phyloP scores from a whole-genome alignment of 2,113 vertebrate genomes.

The Saccopteryx bilineata region DNA sequence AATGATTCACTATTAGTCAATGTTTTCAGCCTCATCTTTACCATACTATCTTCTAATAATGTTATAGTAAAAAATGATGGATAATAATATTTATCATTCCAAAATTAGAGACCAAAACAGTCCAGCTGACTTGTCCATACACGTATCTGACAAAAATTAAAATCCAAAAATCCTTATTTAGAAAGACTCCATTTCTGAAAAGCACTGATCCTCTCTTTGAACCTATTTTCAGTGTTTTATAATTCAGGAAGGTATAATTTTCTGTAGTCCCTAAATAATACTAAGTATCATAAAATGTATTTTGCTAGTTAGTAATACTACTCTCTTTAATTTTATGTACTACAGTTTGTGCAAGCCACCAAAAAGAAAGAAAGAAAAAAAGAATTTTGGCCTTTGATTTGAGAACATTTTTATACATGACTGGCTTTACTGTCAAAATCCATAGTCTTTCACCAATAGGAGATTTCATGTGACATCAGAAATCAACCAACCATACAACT shows the following conservation, averaged over 20 bases:
- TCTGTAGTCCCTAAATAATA: not conserved
- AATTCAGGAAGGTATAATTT: not conserved
- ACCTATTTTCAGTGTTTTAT: not conserved
- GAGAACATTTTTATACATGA: conserved; percentile 76
- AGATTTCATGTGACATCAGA: conserved; percentile 72
- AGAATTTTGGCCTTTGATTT: conserved; percentile 66
- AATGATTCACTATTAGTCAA: not conserved
- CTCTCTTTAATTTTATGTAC: not conserved
- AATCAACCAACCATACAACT: conserved; percentile 75
- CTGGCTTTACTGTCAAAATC: conserved; percentile 74
- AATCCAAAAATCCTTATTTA: conserved; percentile 15
- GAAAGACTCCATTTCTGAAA: not conserved
- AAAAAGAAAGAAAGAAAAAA: not conserved
- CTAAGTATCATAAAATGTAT: not conserved
- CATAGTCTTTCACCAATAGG: conserved; percentile 57
- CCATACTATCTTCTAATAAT: not conserved
- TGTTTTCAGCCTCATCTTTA: not conserved
- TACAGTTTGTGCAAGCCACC: not conserved
- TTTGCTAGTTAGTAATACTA: not conserved
- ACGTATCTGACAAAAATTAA: conserved; percentile 19
- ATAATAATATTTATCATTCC: not conserved
- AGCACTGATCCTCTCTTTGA: not conserved
- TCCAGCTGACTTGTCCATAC: not conserved
- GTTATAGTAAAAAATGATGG: not conserved
- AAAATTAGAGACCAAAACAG: conserved; percentile 2